A percentile compares a stretch with the other conserved stretches of the same genome.
These are phyloP conservation scores for Tubulanus polymorphus DNA, from an alignment of 2,888 invertebrate genomes.

Conservation along the genomic window DNA sequence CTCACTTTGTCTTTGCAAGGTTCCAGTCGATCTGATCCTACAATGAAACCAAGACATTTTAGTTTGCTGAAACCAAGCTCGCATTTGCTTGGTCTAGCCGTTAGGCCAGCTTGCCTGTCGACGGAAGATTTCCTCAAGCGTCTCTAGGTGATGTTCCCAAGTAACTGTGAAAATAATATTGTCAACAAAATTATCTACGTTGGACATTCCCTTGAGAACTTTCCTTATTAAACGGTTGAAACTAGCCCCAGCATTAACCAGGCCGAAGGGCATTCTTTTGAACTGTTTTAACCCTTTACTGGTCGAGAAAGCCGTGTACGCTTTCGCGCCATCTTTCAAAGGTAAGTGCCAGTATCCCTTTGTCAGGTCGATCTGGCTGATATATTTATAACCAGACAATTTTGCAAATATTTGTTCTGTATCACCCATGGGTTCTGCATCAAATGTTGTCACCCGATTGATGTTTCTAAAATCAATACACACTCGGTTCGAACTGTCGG, in stretches of 20 bases:
- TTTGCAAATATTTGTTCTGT: conserved; percentile 23
- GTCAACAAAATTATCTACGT: conserved; percentile 19
- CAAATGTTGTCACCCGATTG: conserved; percentile 23
- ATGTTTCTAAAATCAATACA: conserved; percentile 23
- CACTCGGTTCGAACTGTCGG: conserved; percentile 19
- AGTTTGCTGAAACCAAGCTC: conserved; percentile 1
- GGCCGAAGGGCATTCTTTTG: conserved; percentile 15
- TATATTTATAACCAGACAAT: conserved; percentile 14
- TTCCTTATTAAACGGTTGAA: conserved; percentile 19
- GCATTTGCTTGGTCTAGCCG: conserved; percentile 19
- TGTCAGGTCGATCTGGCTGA: conserved; percentile 19
- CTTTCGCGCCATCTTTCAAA: conserved; percentile 10
- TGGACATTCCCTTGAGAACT: conserved; percentile 12
- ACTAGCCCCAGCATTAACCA: conserved; percentile 16
- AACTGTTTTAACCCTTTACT: conserved; percentile 17
- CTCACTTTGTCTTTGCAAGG: conserved; percentile 11
- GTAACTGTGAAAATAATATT: conserved; percentile 17
- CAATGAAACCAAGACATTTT: conserved; percentile 8
- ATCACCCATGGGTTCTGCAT: conserved; percentile 24
- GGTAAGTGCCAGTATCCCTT: conserved; percentile 26
- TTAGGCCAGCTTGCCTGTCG: conserved; percentile 12
- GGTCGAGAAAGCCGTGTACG: conserved; percentile 20
- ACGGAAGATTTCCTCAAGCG: conserved; percentile 6
- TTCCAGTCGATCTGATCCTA: conserved; percentile 6
- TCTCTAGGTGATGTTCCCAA: conserved; percentile 16